Evolutionary conservation across 1,140 invertebrate genomes (phyloP), one percentile per base, ranked within the genome.

Genomic region (Bombus consobrinus): DNA sequence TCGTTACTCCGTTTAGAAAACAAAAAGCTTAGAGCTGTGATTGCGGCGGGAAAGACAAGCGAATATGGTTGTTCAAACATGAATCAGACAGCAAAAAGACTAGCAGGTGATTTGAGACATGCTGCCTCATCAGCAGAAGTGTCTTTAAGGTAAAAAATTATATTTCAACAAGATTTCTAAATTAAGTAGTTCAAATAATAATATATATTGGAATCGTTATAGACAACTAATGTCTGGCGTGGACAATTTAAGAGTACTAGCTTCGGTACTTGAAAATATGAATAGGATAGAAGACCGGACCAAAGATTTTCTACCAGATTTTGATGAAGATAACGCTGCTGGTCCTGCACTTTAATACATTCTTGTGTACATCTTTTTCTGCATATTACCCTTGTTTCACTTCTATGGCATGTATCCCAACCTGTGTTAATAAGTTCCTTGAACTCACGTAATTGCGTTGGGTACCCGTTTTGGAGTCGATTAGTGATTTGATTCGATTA

Each of bases 141-240:
- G 53, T 97, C 96, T 37, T 93, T 97, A 12, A 96, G 96, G 97
- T 97, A 93, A 90, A 39, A 68, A 47, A 22, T 22, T 68, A 86
- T 25, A 83, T 72, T 62, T 66, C 22, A 59, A 37, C 43, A 37
- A 37, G 15, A 13, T 47, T 25, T 66, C 1, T 13, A 25, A 25
- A 84, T 77, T 32, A 53, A 57, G 57, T 18, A 80, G 85, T 73
- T 66, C 5, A 25, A 71, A 25, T 41, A 71, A 72, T 34, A 73
- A 75, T 74, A 47, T 78, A 5, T 79, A 71, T 81, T 34, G 74
- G 64, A 74, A 84, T 88, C 59, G 77, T 94, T 94, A 59, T 87
- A 97, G 97, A 88, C 96, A 97, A 95, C 88, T 97, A 59, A 94
- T 97, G 90, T 96, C 95, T 64, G 97, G 97, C 53, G 96, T 97